phyloP scores from a whole-genome alignment of 2,113 vertebrate species.

The Lasiurus borealis region DNA sequence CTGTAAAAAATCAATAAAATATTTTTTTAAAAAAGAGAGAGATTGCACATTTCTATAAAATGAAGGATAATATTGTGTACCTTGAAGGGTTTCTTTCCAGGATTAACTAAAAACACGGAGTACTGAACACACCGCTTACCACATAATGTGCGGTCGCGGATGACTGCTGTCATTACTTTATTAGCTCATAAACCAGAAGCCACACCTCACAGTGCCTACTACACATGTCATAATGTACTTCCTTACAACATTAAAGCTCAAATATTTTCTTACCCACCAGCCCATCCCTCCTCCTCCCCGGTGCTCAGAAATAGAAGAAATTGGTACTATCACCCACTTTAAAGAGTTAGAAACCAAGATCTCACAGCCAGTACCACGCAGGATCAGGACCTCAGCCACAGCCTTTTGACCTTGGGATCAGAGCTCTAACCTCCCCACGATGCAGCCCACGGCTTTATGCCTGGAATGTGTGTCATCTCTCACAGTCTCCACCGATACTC shows the following conservation, averaged over 20 bases:
- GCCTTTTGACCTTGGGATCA: neutral
- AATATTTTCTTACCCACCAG: neutral
- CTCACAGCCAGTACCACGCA: neutral
- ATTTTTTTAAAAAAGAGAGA: neutral
- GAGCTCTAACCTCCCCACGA: neutral
- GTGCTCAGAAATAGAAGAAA: neutral
- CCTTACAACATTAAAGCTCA: neutral
- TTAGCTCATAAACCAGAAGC: neutral
- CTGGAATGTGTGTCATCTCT: neutral
- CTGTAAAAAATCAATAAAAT: too few species aligned
- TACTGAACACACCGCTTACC: neutral
- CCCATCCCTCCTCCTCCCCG: neutral
- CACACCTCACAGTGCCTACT: neutral
- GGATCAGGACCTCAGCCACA: neutral
- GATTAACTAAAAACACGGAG: neutral
- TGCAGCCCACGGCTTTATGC: neutral
- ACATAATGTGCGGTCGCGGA: neutral
- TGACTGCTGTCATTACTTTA: neutral
- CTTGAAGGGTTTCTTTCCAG: slow-evolving; percentile 1
- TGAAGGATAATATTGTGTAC: neutral
- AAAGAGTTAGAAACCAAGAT: neutral
- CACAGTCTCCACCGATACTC: neutral
- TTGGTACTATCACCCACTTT: neutral
- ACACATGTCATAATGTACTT: neutral
- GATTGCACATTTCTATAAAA: neutral